Evolutionary conservation across 2,888 invertebrate genomes (phyloP).

Genomic region (Drosophila lacicola): DNA sequence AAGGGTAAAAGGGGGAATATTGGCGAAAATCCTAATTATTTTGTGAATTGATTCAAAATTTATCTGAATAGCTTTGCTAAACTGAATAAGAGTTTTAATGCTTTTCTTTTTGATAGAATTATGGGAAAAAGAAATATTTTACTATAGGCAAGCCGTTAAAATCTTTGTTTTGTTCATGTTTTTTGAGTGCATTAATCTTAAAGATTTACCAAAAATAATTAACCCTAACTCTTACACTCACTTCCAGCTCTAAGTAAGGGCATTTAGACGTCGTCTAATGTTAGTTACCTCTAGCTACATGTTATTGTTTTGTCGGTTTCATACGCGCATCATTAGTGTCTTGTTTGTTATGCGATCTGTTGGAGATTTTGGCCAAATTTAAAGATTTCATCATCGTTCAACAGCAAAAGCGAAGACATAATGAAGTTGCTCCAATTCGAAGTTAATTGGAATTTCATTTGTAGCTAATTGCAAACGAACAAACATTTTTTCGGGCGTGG

Average conservation of each 20-base stretch:
- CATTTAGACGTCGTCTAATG: conserved; percentile 20
- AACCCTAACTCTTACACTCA: too few species aligned
- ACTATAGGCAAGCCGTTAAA: too few species aligned
- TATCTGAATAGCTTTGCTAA: too few species aligned
- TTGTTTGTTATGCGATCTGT: conserved; percentile 70
- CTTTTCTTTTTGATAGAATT: too few species aligned
- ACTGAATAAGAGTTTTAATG: too few species aligned
- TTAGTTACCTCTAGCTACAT: neutral
- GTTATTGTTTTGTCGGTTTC: conserved; percentile 28
- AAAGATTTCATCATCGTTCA: conserved; percentile 58
- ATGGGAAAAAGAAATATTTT: too few species aligned
- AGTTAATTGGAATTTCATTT: conserved; percentile 69
- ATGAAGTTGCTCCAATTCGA: conserved; percentile 75
- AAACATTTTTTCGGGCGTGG: conserved; percentile 6
- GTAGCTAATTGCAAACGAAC: conserved; percentile 37
- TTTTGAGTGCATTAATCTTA: too few species aligned
- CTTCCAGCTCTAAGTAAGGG: conserved; percentile 19
- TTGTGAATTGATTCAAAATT: too few species aligned
- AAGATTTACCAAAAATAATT: too few species aligned
- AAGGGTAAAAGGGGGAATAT: too few species aligned
- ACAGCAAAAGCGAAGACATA: conserved; percentile 42
- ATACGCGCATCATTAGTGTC: conserved; percentile 68
- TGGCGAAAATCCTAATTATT: too few species aligned
- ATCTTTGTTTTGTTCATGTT: too few species aligned
- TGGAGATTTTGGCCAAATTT: conserved; percentile 55